A percentile compares a stretch with the other conserved stretches of the same genome.
Evolutionary conservation across 2,797 vertebrate genomes (phyloP).

Genomic region (Gymnopithys bicolor): DNA sequence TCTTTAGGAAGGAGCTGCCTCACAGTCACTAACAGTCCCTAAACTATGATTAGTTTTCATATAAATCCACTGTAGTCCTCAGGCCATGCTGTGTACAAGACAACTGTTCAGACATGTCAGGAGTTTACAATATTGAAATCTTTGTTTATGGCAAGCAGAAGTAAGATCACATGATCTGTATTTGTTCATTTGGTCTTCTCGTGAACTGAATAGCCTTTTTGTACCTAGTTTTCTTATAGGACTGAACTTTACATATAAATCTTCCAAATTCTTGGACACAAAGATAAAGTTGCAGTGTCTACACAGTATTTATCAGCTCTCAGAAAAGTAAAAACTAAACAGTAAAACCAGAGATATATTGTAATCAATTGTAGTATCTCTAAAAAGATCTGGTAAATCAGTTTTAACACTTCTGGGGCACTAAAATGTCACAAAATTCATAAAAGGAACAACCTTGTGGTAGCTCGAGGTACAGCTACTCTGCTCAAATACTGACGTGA

Average conservation of each 20-base stretch:
- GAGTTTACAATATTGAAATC: not conserved
- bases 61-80: not conserved
- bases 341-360: not conserved
- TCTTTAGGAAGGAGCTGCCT: not conserved
- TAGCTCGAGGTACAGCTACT: not conserved
- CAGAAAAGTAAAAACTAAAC: not conserved
- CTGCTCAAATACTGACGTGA: not conserved
- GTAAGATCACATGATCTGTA: slow-evolving; percentile 5
- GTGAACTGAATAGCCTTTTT: slow-evolving; percentile 5
- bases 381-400: not conserved
- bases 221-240: not conserved
- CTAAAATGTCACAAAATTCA: not conserved
- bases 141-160: not conserved
- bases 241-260: not conserved
- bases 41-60: not conserved
- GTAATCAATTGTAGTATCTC: not conserved
- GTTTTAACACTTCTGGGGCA: not conserved
- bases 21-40: not conserved
- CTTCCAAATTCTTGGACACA: not conserved
- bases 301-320: not conserved
- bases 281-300: not conserved
- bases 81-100: not conserved
- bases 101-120: not conserved
- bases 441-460: not conserved
- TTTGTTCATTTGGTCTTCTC: not conserved